Conservation (phyloP, 2,888 invertebrate species). For the Melanargia galathea region DNA sequence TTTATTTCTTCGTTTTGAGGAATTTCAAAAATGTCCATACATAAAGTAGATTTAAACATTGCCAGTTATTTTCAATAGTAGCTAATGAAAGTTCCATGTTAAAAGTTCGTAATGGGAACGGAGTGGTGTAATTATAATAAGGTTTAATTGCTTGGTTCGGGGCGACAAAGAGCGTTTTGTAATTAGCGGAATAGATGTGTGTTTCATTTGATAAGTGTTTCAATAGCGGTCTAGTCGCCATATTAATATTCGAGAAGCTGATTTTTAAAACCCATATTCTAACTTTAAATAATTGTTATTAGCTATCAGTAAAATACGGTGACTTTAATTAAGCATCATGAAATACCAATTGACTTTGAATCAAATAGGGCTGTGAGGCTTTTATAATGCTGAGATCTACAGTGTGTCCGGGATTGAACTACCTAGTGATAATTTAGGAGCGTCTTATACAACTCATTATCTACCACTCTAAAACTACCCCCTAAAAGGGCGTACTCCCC, state of each 20-base stretch:
- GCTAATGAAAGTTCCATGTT: conserved; percentile 41
- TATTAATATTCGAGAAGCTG: neutral
- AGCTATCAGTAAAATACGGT: no score
- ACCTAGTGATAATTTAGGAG: no score
- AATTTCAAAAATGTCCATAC: conserved; percentile 31
- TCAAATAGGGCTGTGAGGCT: no score
- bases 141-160: conserved; percentile 35
- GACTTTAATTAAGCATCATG: no score
- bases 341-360: no score
- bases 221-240: neutral
- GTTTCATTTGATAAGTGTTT: conserved; percentile 10
- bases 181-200: conserved; percentile 26
- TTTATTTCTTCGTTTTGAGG: conserved; percentile 26
- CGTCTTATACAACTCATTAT: no score
- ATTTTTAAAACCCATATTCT: neutral
- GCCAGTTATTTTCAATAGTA: conserved; percentile 9
- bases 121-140: conserved; percentile 40
- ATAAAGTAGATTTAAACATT: conserved; percentile 17
- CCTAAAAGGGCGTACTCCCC: no score
- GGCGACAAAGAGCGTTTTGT: conserved; percentile 33
- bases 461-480: no score
- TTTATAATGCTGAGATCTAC: no score
- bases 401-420: no score
- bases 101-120: conserved; percentile 28
- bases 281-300: no score